phyloP scores from a whole-genome alignment of 2,113 vertebrate species.

The Xenopus laevis region DNA sequence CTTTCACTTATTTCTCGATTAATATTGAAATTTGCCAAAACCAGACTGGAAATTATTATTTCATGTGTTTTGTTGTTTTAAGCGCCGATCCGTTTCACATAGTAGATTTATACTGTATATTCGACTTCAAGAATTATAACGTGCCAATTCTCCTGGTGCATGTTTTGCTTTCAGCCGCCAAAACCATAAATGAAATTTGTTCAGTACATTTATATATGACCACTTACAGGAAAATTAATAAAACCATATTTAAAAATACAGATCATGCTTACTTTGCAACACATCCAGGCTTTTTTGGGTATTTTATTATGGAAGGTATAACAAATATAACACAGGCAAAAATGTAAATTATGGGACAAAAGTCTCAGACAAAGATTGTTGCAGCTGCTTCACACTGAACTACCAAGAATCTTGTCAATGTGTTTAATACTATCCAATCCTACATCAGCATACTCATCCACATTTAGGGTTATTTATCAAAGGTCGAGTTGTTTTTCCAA shows the following conservation, averaged over 20 bases:
- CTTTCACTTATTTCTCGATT: conserved; percentile 5
- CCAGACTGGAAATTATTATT: conserved; percentile 7
- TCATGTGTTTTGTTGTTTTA: background rate
- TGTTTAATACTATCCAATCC: too few relatives aligned
- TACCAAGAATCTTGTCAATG: too few relatives aligned
- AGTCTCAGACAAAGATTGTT: too few relatives aligned
- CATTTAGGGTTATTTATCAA: too few relatives aligned
- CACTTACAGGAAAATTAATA: background rate
- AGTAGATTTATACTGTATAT: background rate
- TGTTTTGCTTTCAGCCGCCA: background rate
- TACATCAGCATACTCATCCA: too few relatives aligned
- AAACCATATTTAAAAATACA: background rate
- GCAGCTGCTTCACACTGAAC: too few relatives aligned
- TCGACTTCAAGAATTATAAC: background rate
- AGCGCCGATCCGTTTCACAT: background rate
- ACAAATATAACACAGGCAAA: too few relatives aligned
- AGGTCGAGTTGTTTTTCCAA: too few relatives aligned
- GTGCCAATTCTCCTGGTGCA: background rate
- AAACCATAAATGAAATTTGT: background rate
- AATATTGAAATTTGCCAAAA: background rate
- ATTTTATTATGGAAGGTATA: too few relatives aligned
- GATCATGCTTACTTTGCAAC: background rate
- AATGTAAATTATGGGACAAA: too few relatives aligned
- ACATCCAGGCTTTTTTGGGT: too few relatives aligned
- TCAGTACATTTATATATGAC: background rate